Evolutionary conservation across 2,113 vertebrate species (phyloP).

Genomic region (Limnothrissa miodon): DNA sequence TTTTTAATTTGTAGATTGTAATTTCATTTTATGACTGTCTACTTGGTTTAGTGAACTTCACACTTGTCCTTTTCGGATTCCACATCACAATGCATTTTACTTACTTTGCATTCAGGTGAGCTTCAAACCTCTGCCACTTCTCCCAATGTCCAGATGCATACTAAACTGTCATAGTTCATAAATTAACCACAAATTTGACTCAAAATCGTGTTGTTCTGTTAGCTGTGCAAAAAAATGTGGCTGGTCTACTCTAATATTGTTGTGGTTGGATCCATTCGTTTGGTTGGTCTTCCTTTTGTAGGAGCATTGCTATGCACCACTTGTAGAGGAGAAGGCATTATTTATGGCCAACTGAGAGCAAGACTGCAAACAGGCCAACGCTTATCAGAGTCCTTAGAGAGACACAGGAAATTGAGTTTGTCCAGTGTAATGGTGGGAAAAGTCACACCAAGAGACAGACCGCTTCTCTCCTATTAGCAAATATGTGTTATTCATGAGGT

Average conservation of each 20-base stretch:
- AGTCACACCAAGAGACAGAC: constrained; percentile 61
- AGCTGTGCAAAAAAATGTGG: neutral
- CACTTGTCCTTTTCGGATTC: neutral
- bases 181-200: neutral
- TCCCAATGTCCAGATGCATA: neutral
- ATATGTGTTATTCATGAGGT: constrained; percentile 78
- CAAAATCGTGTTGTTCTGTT: neutral
- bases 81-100: neutral
- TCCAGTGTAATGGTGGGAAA: constrained; percentile 69
- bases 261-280: constrained; percentile 40
- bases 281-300: constrained; percentile 26
- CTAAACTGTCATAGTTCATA: neutral
- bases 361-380: constrained; percentile 49
- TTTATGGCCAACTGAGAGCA: constrained; percentile 51
- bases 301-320: constrained; percentile 45
- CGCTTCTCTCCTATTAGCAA: constrained; percentile 69
- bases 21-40: neutral
- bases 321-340: constrained; percentile 45
- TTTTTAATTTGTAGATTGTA: neutral
- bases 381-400: constrained; percentile 64
- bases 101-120: neutral
- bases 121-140: neutral
- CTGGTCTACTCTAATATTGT: constrained; percentile 44
- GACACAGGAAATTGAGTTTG: constrained; percentile 75
- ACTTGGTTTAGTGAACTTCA: neutral